A percentile compares a stretch with the other conserved stretches of the same genome.
These are phyloP conservation scores for Hemibagrus wyckioides DNA, from an alignment of 2,113 vertebrate species.

Conservation along the genomic window DNA sequence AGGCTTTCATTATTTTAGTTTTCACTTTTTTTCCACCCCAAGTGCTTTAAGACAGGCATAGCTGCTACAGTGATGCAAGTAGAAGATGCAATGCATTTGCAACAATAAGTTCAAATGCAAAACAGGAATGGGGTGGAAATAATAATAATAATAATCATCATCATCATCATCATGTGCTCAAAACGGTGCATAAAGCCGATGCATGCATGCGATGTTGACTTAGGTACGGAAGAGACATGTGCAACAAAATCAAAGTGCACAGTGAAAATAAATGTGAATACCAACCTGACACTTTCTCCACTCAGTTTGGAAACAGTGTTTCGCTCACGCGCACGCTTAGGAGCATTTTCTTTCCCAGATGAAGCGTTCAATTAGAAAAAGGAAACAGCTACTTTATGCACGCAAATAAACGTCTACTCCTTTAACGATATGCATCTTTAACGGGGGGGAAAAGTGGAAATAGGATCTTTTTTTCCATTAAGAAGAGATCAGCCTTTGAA, in stretches of 20 bases:
- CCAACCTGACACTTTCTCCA: slow-evolving; percentile 73
- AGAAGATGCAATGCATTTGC: not conserved
- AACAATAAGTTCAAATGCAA: not conserved
- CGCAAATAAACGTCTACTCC: too few relatives aligned
- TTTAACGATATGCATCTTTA: not conserved
- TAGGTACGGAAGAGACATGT: not conserved
- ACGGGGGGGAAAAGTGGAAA: not conserved
- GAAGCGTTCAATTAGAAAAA: not conserved
- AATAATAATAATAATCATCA: not conserved
- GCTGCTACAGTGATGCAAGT: not conserved
- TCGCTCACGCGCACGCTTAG: slow-evolving; percentile 32
- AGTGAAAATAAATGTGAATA: slow-evolving; percentile 34
- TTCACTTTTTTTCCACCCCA: not conserved
- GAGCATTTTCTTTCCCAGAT: not conserved
- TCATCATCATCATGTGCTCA: not conserved
- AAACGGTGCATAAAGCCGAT: not conserved
- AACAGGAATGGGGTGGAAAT: not conserved
- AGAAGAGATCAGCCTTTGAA: not conserved
- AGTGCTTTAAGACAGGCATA: not conserved
- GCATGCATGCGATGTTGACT: not conserved
- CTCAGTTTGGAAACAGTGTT: slow-evolving; percentile 52
- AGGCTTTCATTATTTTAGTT: not conserved
- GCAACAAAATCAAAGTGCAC: fast-evolving
- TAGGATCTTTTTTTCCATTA: not conserved
- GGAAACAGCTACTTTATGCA: not conserved